Evolutionary conservation across 1,140 invertebrate species (phyloP), one percentile per base, ranked within the genome.

Genomic region (Aphelinus certus): DNA sequence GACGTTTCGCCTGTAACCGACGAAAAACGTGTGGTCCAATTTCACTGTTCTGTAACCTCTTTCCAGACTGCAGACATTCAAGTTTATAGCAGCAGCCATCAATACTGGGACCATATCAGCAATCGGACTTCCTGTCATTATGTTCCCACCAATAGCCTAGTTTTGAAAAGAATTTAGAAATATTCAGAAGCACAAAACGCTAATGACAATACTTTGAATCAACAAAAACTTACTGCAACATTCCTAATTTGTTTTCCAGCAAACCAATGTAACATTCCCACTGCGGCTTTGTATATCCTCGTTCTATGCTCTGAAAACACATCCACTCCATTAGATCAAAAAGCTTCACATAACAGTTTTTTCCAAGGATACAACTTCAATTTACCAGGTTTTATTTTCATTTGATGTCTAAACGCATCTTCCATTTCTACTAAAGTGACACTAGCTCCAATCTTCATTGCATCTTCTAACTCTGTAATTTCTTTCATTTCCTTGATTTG

Each of bases 51-150:
- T 89, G 9, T 81, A 81, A 60, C 90, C 91, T 72, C 84, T 85
- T n/a, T 81, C 83, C 80, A 88, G 66, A 83, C 89, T 81, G 89
- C 90, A 80, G 6, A 84, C 26, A 76, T 81, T 82, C 53, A 86
- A 80, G 55, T 85, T 83, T 10, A 85, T 79, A 75, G 90, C 88
- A 63, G 92, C 92, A 9, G 96, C 95, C 90, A 97, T 92, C 75
- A 97, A 92, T 76, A 98, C 92, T 26, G 97, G 96, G 88, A 96
- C 97, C 81, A 98, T 89, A 88, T 98, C 97, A 5, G 96, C 98
- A 82, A 98, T 98, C 0, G 97, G 97, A 87, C 96, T 97, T 43
- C 96, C 95, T 0, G 96, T 98, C 88, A 97, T 94, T 67, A 98
- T 96, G 86, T 98, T 98, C n/a, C 97, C 96, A 60, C 94, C 96